Percentiles rank a stretch among this genome's conserved stretches.
Evolutionary conservation across 2,113 vertebrate genomes (phyloP).

Genomic region (Spermophilus dauricus): DNA sequence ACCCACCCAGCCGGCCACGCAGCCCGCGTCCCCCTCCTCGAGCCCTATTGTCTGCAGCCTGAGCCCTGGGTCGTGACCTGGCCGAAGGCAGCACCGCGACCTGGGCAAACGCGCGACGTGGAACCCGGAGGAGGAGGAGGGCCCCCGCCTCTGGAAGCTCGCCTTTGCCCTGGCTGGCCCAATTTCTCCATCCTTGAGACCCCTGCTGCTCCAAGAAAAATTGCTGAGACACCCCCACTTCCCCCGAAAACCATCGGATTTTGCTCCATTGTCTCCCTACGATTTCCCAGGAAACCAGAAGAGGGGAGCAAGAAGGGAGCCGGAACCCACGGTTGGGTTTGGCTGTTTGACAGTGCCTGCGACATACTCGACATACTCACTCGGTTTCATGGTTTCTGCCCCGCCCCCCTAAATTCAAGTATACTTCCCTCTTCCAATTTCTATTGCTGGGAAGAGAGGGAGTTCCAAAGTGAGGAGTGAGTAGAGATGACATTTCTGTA

Average conservation of each 20-base stretch:
- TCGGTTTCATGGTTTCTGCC: not conserved
- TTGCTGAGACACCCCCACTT: not conserved
- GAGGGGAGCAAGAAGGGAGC: not conserved
- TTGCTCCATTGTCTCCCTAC: not conserved
- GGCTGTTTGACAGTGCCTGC: not conserved
- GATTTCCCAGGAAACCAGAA: not conserved
- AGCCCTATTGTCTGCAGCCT: slow-evolving; percentile 81
- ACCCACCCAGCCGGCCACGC: not conserved
- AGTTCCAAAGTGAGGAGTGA: not conserved
- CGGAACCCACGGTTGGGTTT: not conserved
- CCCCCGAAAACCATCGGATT: not conserved
- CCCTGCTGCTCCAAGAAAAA: not conserved
- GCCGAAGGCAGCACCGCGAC: slow-evolving; percentile 72
- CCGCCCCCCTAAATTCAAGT: slow-evolving; percentile 35
- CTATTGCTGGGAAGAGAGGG: not conserved
- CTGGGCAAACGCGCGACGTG: not conserved
- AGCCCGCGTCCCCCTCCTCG: slow-evolving; percentile 33
- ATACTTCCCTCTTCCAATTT: not conserved
- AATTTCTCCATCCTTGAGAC: not conserved
- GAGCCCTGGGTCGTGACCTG: slow-evolving; percentile 86
- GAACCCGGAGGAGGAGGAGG: not conserved
- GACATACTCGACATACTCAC: not conserved
- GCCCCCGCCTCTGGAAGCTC: not conserved
- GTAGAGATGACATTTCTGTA: not conserved
- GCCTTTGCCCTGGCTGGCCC: not conserved